Evolutionary conservation across 2,888 invertebrate genomes (phyloP).

Genomic region (Drosophila siamana): DNA sequence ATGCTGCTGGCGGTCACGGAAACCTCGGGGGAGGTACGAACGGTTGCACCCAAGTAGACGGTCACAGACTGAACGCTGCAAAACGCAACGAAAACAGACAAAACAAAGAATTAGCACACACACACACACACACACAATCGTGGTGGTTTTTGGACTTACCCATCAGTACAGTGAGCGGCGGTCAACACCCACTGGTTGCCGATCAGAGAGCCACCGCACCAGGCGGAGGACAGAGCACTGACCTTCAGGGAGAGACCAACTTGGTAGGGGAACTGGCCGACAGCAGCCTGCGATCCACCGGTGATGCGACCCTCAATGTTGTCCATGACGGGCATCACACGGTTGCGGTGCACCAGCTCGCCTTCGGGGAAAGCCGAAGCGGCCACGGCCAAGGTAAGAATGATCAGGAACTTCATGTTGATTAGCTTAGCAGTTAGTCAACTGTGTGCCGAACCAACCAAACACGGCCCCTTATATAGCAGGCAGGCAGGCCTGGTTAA

Average conservation of each 20-base stretch:
- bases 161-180: constrained; percentile 76
- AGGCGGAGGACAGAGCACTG: constrained; percentile 44
- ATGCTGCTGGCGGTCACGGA: constrained; percentile 45
- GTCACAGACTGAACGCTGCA: constrained; percentile 62
- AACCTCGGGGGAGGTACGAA: constrained; percentile 65
- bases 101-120: too few relatives aligned
- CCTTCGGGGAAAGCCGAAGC: constrained; percentile 63
- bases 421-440: constrained; percentile 56
- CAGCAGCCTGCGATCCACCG: constrained; percentile 49
- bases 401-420: constrained; percentile 78
- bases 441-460: constrained; percentile 39
- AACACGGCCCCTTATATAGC: constrained; percentile 52
- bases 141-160: constrained; percentile 45
- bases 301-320: constrained; percentile 67
- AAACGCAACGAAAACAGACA: too few relatives aligned
- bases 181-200: constrained; percentile 59
- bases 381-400: constrained; percentile 70
- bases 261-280: constrained; percentile 74
- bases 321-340: constrained; percentile 62
- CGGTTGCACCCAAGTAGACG: constrained; percentile 73
- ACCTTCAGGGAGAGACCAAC: constrained; percentile 62
- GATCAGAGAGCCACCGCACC: constrained; percentile 76
- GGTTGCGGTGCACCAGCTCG: constrained; percentile 43
- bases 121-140: too few relatives aligned
- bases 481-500: background rate